Base-by-base conservation (phyloP, 30 jellyfish, hydroid and myxozoan genomes). In the Aurelia aurita region DNA sequence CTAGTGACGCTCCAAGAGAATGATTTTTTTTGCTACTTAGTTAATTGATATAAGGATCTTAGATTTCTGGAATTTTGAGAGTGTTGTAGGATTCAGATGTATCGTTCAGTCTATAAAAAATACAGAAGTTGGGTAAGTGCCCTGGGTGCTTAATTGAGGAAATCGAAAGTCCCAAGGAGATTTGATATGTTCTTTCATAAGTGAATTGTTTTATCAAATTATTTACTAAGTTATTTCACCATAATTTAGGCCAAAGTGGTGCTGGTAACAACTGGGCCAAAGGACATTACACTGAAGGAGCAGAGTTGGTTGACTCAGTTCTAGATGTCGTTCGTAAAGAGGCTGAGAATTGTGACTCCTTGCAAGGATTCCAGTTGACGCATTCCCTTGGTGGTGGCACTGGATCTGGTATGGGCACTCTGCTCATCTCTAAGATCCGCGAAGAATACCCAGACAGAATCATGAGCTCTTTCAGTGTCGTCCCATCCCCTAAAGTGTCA, bases 191-290 rank as follows among this genome's bases (percentile, higher is more conserved):
- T n/a, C n/a, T 34, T 39, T 39, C 51, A 6, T 39, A 6, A 2
- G 7, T 39, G 51, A 39, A 35, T 35, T 35, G 13, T 35, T n/a
- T 35, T 35, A 35, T 6, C 51, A 39, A 8, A 39, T 39, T 39
- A 39, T 39, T 6, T 1, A 39, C 15, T 5, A 8, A 1, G 51
- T 39, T 39, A 39, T 39, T 39, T 39, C 2, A 39, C 13, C 16
- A 6, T 9, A 39, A 4, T 39, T 39, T 44, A 88, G 96, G 96
- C 19, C 97, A 90, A 80, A 83, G 95, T 85, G 98, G 98, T n/a
- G 98, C 98, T 51, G 98, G 98, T 0, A 91, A 91, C 79, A 91
- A 91, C 85, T 91, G 98, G 98, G 98, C 98, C 22, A 91, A 91
- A 66, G 98, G 98, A 65, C 98, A 91, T 58, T 91, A 91, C 88